A percentile compares a stretch with the other conserved stretches of the same genome.
Conservation (phyloP, 2,797 vertebrate species). For the Botia kubotai region DNA sequence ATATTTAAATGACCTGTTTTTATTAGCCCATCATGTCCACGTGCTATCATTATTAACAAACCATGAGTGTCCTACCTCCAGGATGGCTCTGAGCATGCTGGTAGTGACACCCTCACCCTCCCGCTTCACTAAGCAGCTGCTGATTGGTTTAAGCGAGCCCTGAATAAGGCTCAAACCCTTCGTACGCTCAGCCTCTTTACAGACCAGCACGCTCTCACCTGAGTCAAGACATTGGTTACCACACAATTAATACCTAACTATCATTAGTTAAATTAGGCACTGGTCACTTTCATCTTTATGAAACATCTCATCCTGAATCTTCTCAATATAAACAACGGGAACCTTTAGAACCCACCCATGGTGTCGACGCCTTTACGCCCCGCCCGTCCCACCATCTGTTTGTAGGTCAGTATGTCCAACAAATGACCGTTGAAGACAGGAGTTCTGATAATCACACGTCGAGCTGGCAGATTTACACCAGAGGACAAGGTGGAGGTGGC, state of each 20-base stretch:
- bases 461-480: conserved; percentile 94
- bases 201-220: conserved; percentile 96
- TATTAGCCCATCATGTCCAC: neutral
- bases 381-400: conserved; percentile 96
- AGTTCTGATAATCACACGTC: conserved; percentile 92
- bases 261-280: neutral
- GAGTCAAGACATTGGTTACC: conserved; percentile 9
- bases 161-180: conserved; percentile 89
- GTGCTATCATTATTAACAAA: neutral
- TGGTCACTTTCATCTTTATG: neutral
- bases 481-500: conserved; percentile 97
- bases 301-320: neutral
- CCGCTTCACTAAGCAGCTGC: conserved; percentile 86
- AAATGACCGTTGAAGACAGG: conserved; percentile 88
- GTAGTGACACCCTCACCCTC: conserved; percentile 88
- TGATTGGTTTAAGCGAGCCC: conserved; percentile 87
- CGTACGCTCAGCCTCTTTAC: conserved; percentile 89
- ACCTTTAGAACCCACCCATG: conserved; percentile 75
- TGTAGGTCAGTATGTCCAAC: conserved; percentile 93
- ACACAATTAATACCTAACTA: neutral
- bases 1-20: neutral
- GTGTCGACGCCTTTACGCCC: conserved; percentile 96
- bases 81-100: conserved; percentile 94
- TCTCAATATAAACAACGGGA: neutral
- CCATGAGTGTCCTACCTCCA: conserved; percentile 82